Evolutionary conservation across 2,888 invertebrate genomes (phyloP), one percentile per base, ranked within the genome.

Genomic region (Drosophila siamana): DNA sequence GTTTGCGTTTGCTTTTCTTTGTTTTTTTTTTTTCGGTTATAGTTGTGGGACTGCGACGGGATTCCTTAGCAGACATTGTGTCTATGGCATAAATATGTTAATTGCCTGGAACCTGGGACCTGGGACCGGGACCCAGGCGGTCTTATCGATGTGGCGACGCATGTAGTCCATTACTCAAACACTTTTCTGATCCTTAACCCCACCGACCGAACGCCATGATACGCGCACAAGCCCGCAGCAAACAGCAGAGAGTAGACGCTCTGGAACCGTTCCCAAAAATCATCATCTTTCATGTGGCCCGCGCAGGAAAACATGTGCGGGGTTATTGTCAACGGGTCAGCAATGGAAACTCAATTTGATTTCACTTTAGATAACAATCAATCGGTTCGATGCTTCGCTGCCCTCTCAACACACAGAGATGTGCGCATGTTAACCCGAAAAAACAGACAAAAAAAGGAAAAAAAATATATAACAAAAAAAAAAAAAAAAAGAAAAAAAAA

Each of bases 81-180:
- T 88, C 88, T 88, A 82, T 77, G 80, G 80, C 69, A 62, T 68
- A 65, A 86, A 88, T 83, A 88, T 88, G 83, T 88, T 83, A 83
- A 83, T 83, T 79, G 86, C 47, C 33, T 28, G 64, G n/a, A n/a
- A n/a, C n/a, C n/a, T n/a, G n/a, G n/a, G n/a, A n/a, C n/a, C n/a
- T n/a, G n/a, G n/a, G n/a, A n/a, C n/a, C n/a, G n/a, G 69, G 54
- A 51, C 61, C 63, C 64, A 28, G 63, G 55, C 66, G 59, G 71
- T 63, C 86, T 81, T 82, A 87, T 87, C 82, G 70, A 79, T 57
- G 63, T 61, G 67, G 74, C 70, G 52, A 74, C 66, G 70, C 82
- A 74, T 85, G 82, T 82, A 66, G 71, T 80, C 78, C 80, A 81
- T 81, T 81, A 86, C 69, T 81, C 86, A 80, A 80, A 81, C 71